Percentiles rank a stretch among this genome's conserved stretches.
Evolutionary conservation across 2,888 invertebrate genomes (phyloP).

Genomic region (Apomyelois bistriatella): DNA sequence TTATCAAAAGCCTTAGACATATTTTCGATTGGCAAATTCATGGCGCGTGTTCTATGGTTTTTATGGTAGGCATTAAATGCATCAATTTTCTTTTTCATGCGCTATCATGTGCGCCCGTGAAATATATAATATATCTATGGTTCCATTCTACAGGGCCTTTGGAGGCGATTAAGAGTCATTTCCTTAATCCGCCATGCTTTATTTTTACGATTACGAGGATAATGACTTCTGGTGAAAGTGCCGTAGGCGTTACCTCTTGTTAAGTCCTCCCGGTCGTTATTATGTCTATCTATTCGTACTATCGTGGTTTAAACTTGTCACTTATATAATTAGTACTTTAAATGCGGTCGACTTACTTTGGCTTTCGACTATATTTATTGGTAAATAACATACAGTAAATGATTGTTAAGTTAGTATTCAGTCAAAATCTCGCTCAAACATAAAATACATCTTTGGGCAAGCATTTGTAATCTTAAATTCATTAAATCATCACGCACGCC

Average conservation of each 20-base stretch:
- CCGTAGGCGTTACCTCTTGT: conserved; percentile 8
- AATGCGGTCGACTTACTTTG: background rate
- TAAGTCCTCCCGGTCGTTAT: conserved; percentile 9
- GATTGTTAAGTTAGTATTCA: too few species aligned
- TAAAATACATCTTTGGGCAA: too few species aligned
- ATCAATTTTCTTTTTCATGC: conserved; percentile 15
- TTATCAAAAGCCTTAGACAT: background rate
- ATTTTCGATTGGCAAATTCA: background rate
- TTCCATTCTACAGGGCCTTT: background rate
- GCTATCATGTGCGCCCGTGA: conserved; percentile 13
- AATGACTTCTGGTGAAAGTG: conserved; percentile 10
- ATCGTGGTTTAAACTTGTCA: background rate
- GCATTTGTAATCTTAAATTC: too few species aligned
- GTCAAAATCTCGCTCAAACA: too few species aligned
- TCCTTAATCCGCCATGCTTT: conserved; percentile 7
- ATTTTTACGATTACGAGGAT: conserved; percentile 6
- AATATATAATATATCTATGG: conserved; percentile 7
- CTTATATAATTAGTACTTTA: background rate
- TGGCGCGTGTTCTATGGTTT: conserved; percentile 14
- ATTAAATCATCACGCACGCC: too few species aligned
- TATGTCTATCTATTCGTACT: conserved; percentile 4
- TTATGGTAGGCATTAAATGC: conserved; percentile 9
- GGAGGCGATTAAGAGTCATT: conserved; percentile 7
- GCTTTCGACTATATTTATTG: too few species aligned
- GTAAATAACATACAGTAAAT: too few species aligned